phyloP scores from a whole-genome alignment of 2,888 invertebrate species.

The Orthosia incerta region DNA sequence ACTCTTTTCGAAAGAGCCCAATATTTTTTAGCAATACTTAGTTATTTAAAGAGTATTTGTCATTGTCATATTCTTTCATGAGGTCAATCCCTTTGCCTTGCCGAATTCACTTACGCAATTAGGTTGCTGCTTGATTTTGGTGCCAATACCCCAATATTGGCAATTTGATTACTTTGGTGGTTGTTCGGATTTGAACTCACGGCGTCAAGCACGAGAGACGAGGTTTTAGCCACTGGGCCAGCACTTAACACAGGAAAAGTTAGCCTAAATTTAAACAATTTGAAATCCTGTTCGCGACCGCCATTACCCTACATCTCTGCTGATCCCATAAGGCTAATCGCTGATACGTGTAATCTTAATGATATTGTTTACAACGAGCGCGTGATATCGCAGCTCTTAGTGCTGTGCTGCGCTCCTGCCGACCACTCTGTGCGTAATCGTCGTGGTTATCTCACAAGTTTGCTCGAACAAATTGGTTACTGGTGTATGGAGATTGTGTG shows the following conservation, averaged over 20 bases:
- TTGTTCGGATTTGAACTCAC: too few relatives aligned
- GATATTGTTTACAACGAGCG: conserved; percentile 52
- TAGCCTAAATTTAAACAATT: background rate
- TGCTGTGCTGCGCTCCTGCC: conserved; percentile 22
- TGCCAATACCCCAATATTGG: too few relatives aligned
- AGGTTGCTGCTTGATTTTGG: too few relatives aligned
- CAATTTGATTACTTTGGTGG: too few relatives aligned
- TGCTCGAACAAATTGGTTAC: conserved; percentile 50
- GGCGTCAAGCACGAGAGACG: too few relatives aligned
- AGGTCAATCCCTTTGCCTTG: too few relatives aligned
- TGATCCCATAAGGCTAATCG: conserved; percentile 31
- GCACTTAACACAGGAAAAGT: background rate
- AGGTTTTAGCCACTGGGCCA: too few relatives aligned
- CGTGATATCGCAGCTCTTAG: conserved; percentile 56
- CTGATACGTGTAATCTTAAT: conserved; percentile 47
- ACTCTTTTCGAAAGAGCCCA: too few relatives aligned
- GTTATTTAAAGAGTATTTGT: too few relatives aligned
- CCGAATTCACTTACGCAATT: too few relatives aligned
- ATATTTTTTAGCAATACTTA: too few relatives aligned
- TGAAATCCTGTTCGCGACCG: background rate
- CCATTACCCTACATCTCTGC: conserved; percentile 31
- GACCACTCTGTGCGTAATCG: conserved; percentile 39
- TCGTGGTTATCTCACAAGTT: conserved; percentile 40
- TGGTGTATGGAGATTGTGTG: background rate
- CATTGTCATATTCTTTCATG: too few relatives aligned